These are phyloP conservation scores for Hirudo medicinalis DNA, from an alignment of 1,140 invertebrate species.

Conservation along the genomic window DNA sequence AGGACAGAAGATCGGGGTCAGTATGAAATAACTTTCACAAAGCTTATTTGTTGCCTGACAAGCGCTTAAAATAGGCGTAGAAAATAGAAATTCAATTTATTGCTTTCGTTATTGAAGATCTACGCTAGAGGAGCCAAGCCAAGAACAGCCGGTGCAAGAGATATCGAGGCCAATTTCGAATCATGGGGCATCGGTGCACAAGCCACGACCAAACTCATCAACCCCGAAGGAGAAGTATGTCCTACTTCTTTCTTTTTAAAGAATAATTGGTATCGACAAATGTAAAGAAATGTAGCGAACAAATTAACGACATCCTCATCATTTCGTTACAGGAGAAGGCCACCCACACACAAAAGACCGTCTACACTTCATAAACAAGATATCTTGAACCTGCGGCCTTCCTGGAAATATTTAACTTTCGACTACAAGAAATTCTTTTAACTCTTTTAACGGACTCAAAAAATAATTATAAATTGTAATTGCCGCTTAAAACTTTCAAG, in stretches of 20 bases:
- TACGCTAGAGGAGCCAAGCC: slow-evolving; percentile 12
- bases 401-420: background rate
- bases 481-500: slow-evolving; percentile 1
- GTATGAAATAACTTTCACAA: slow-evolving; percentile 3
- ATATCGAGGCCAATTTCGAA: slow-evolving; percentile 16
- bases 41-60: too few relatives aligned
- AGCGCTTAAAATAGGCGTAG: too few relatives aligned
- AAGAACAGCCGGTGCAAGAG: slow-evolving; percentile 4
- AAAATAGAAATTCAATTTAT: too few relatives aligned
- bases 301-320: background rate
- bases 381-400: background rate
- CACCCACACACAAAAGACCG: slow-evolving; percentile 13
- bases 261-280: background rate
- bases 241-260: background rate
- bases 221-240: slow-evolving; percentile 13
- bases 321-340: slow-evolving; percentile 12
- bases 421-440: slow-evolving; percentile 1
- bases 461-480: background rate
- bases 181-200: slow-evolving; percentile 16
- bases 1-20: slow-evolving; percentile 16
- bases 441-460: background rate
- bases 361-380: slow-evolving; percentile 6
- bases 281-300: background rate
- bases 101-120: background rate
- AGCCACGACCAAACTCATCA: slow-evolving; percentile 15